Evolutionary conservation across 1,140 invertebrate species (phyloP).

Genomic region (Bursaphelenchus mucronatus): DNA sequence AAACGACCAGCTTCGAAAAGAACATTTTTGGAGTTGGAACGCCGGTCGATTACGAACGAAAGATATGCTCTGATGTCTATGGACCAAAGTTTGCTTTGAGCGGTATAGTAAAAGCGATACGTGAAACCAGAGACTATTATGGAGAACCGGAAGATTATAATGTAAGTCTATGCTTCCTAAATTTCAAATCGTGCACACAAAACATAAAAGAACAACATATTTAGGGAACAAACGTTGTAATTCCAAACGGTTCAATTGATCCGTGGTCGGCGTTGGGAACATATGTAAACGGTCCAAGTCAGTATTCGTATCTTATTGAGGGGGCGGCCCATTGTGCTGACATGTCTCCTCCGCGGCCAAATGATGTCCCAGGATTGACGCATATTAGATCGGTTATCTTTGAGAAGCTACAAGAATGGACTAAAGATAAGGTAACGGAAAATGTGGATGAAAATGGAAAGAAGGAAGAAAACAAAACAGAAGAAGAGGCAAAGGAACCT

Average conservation of each 20-base stretch:
- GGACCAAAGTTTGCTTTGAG: slow-evolving; percentile 67
- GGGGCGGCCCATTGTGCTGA: slow-evolving; percentile 34
- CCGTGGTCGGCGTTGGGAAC: slow-evolving; percentile 68
- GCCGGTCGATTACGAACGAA: slow-evolving; percentile 67
- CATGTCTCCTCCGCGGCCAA: slow-evolving; percentile 1
- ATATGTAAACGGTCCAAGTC: slow-evolving; percentile 1
- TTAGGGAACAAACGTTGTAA: slow-evolving; percentile 72
- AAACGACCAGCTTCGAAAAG: slow-evolving; percentile 72
- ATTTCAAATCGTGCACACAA: too few species aligned
- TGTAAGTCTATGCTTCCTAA: slow-evolving; percentile 8
- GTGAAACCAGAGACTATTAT: slow-evolving; percentile 74
- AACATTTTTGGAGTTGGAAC: slow-evolving; percentile 73
- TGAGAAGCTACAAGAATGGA: slow-evolving; percentile 22
- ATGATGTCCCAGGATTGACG: slow-evolving; percentile 17
- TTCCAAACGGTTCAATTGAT: slow-evolving; percentile 83
- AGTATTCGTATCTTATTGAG: slow-evolving; percentile 19
- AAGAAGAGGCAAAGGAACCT: too few species aligned
- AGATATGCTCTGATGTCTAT: slow-evolving; percentile 79
- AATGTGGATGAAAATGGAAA: neutral
- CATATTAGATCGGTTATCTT: slow-evolving; percentile 18
- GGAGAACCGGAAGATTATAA: slow-evolving; percentile 68
- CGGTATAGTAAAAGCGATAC: slow-evolving; percentile 64
- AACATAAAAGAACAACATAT: slow-evolving; percentile 58
- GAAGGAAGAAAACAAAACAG: too few species aligned
- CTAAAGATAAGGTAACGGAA: neutral